A percentile compares a stretch with the other conserved stretches of the same genome.
phyloP scores from a whole-genome alignment of 2,797 vertebrate species.

The Sarcophilus harrisii region DNA sequence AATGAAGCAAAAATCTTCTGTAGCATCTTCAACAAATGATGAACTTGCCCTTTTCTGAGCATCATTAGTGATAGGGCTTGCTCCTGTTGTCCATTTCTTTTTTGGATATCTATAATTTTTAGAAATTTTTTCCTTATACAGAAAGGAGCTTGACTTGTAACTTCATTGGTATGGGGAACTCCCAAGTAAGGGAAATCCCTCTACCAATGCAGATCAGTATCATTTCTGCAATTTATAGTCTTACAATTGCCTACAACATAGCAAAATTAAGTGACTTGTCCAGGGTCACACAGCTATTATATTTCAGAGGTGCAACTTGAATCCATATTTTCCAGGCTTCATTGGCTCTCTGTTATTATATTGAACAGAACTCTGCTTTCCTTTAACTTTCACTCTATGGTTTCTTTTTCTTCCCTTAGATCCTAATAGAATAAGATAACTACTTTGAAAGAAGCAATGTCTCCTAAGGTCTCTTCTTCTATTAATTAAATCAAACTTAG shows the following conservation, averaged over 20 bases:
- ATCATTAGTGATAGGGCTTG: background rate
- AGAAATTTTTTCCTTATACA: background rate
- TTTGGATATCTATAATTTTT: background rate
- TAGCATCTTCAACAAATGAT: background rate
- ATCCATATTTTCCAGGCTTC: background rate
- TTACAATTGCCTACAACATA: background rate
- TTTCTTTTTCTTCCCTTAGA: background rate
- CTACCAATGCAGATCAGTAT: background rate
- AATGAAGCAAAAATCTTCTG: background rate
- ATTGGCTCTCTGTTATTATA: background rate
- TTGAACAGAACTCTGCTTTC: background rate
- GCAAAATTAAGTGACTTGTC: background rate
- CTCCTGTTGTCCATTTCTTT: background rate
- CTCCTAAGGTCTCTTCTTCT: background rate
- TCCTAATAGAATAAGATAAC: background rate
- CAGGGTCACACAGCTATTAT: background rate
- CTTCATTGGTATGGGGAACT: background rate
- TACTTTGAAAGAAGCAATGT: background rate
- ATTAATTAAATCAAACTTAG: background rate
- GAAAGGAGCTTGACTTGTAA: background rate
- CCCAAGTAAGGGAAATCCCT: background rate
- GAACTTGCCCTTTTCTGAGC: background rate
- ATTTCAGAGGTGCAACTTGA: background rate
- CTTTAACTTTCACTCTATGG: background rate
- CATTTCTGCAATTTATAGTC: background rate